A percentile compares a stretch with the other conserved stretches of the same genome.
phyloP scores from a whole-genome alignment of 2,797 vertebrate species.

The Lophius americanus region DNA sequence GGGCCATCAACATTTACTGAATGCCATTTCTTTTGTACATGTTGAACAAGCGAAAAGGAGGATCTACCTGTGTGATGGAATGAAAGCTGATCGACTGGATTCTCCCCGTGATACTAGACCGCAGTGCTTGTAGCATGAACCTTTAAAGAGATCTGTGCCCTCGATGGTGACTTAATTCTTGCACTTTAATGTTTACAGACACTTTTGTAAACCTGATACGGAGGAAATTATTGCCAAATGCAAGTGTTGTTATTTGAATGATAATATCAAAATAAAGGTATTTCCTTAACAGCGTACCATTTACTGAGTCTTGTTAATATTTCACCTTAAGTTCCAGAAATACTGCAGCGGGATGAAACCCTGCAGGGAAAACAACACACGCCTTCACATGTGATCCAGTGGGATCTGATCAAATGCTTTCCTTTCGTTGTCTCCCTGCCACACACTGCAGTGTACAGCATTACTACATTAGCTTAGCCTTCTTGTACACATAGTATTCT shows the following conservation, averaged over 20 bases:
- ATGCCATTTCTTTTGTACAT: conserved; percentile 58
- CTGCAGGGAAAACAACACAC: not conserved
- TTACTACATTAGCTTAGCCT: conserved; percentile 45
- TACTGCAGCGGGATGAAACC: not conserved
- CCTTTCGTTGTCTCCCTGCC: conserved; percentile 8
- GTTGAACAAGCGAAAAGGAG: conserved; percentile 18
- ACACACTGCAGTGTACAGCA: conserved; percentile 12
- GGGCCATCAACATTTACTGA: conserved; percentile 52
- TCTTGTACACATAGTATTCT: conserved; percentile 52
- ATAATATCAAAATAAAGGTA: conserved; percentile 76
- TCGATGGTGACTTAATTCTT: conserved; percentile 74
- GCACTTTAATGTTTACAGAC: conserved; percentile 84
- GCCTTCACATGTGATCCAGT: not conserved
- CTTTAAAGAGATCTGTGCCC: conserved; percentile 75
- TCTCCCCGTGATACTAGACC: conserved; percentile 57
- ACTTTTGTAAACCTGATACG: conserved; percentile 79
- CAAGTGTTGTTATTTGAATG: conserved; percentile 76
- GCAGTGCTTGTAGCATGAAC: conserved; percentile 81
- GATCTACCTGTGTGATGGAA: conserved; percentile 59
- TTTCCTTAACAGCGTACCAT: conserved; percentile 63
- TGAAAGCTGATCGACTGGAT: conserved; percentile 53
- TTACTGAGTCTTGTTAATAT: conserved; percentile 35
- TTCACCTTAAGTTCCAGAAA: not conserved
- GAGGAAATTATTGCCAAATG: conserved; percentile 74
- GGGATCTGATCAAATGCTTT: not conserved